These are phyloP conservation scores for Amphiprion ocellaris DNA, from an alignment of 2,113 vertebrate genomes.

Conservation along the genomic window DNA sequence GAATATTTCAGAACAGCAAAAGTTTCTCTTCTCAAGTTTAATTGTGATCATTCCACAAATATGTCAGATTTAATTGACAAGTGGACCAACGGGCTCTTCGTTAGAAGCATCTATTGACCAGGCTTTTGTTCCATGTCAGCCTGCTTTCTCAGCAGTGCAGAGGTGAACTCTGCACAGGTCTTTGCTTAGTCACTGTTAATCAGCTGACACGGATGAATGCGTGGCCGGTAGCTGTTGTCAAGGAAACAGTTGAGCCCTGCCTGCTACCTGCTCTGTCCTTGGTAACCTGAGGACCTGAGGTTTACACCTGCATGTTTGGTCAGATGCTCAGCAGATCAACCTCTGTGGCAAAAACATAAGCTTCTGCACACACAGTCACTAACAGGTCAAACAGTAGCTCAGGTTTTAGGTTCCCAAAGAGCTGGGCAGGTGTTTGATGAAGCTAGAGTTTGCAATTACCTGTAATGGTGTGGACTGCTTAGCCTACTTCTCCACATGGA, in stretches of 20 bases:
- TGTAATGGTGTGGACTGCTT: background rate
- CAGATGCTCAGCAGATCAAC: background rate
- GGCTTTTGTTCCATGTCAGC: background rate
- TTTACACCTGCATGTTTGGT: slow-evolving; percentile 24
- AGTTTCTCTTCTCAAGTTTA: no score
- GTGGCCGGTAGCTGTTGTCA: slow-evolving; percentile 17
- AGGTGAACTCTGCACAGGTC: background rate
- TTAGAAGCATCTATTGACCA: background rate
- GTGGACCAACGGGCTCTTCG: background rate
- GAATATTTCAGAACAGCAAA: no score
- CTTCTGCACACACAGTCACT: slow-evolving; percentile 7
- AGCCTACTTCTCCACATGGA: background rate
- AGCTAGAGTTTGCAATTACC: background rate
- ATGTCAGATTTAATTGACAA: no score
- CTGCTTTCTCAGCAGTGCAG: background rate
- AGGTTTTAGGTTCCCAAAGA: background rate
- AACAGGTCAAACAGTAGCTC: background rate
- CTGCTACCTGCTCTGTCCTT: slow-evolving; percentile 27
- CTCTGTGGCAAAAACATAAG: slow-evolving; percentile 15
- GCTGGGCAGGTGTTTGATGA: background rate
- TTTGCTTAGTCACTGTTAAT: slow-evolving; percentile 16
- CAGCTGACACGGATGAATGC: slow-evolving; percentile 15
- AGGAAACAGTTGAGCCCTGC: slow-evolving; percentile 24
- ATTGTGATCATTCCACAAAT: no score
- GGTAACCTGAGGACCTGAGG: slow-evolving; percentile 34